A percentile compares a stretch with the other conserved stretches of the same genome.
Conservation (phyloP, 2,797 vertebrate genomes). For the Hydrolagus colliei region DNA sequence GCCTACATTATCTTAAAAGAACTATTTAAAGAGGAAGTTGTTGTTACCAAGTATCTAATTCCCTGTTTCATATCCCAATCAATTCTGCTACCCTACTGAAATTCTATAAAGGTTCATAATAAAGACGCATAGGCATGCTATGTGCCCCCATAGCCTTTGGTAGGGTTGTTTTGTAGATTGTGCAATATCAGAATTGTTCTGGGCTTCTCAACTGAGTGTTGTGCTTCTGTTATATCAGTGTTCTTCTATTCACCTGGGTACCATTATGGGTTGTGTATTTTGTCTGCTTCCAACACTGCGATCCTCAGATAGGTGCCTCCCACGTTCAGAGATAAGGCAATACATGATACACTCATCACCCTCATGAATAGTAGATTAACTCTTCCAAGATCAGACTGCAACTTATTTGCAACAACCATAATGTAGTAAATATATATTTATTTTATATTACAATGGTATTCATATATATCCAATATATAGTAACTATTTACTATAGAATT, state of each 20-base stretch:
- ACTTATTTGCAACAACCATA: too few species aligned
- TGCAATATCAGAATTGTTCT: background rate
- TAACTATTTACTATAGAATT: too few species aligned
- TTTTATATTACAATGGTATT: too few species aligned
- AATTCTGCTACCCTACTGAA: too few species aligned
- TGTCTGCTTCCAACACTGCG: background rate
- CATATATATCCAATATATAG: too few species aligned
- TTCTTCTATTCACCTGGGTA: background rate
- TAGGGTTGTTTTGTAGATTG: background rate
- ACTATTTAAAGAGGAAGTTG: too few species aligned
- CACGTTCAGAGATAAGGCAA: background rate
- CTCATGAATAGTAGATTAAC: background rate
- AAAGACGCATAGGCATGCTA: background rate
- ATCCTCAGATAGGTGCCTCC: background rate
- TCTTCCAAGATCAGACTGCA: background rate
- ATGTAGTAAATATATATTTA: too few species aligned
- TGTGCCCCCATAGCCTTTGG: background rate
- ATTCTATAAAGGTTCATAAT: too few species aligned
- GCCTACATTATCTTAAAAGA: too few species aligned
- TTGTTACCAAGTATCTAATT: too few species aligned
- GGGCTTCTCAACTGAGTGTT: background rate
- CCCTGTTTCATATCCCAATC: too few species aligned
- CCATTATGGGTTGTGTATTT: background rate
- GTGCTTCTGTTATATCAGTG: background rate
- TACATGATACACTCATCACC: background rate